phyloP scores from a whole-genome alignment of 2,797 vertebrate genomes.

The Serranus cabrilla region DNA sequence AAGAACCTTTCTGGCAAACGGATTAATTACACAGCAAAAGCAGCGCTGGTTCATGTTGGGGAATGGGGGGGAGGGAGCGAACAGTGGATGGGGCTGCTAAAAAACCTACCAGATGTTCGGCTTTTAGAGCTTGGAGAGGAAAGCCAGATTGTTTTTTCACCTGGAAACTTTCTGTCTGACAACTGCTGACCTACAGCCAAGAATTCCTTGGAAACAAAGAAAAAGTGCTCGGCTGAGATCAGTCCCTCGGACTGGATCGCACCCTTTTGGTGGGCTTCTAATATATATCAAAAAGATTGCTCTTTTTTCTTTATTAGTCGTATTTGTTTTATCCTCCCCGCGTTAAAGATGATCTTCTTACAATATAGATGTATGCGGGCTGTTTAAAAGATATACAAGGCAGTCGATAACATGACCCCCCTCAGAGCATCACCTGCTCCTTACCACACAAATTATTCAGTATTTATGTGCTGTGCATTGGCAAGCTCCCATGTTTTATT shows the following conservation, averaged over 20 bases:
- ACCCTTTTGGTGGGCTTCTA: slow-evolving; percentile 16
- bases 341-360: slow-evolving; percentile 21
- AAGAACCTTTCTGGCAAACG: slow-evolving; percentile 36
- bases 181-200: slow-evolving; percentile 59
- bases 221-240: slow-evolving; percentile 30
- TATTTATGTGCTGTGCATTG: slow-evolving; percentile 68
- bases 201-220: slow-evolving; percentile 60
- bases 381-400: slow-evolving; percentile 48
- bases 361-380: slow-evolving; percentile 23
- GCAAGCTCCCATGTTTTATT: slow-evolving; percentile 69
- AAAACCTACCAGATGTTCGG: slow-evolving; percentile 70
- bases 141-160: slow-evolving; percentile 73
- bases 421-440: slow-evolving; percentile 54
- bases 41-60: slow-evolving; percentile 36
- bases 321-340: slow-evolving; percentile 37
- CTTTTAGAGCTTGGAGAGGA: slow-evolving; percentile 40
- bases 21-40: slow-evolving; percentile 47
- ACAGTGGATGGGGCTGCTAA: slow-evolving; percentile 32
- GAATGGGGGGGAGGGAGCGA: slow-evolving; percentile 37
- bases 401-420: slow-evolving; percentile 51
- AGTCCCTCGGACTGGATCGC: slow-evolving; percentile 15
- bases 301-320: slow-evolving; percentile 5
- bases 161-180: slow-evolving; percentile 71
- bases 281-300: slow-evolving; percentile 4
- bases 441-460: slow-evolving; percentile 56